Percentiles rank a stretch among this genome's conserved stretches.
Conservation (phyloP, 2,113 vertebrate genomes). For the Tragulus kanchil region DNA sequence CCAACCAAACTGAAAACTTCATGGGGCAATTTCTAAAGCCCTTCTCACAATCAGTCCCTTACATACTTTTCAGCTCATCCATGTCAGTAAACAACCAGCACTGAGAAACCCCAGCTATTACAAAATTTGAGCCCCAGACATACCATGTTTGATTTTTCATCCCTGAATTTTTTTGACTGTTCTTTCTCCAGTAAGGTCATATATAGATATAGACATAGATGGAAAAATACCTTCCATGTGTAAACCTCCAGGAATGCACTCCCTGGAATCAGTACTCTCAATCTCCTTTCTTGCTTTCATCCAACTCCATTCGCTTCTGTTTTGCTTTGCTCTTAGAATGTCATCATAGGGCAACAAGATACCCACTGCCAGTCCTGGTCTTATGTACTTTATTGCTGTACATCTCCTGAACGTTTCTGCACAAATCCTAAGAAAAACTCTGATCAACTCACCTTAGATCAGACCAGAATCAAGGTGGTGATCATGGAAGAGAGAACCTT, state of each 20-base stretch:
- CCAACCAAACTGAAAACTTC: not conserved
- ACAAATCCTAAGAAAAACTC: not conserved
- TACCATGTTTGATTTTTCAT: not conserved
- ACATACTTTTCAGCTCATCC: not conserved
- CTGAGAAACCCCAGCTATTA: not conserved
- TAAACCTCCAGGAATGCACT: not conserved
- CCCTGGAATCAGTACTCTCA: not conserved
- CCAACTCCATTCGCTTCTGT: not conserved
- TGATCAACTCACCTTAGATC: not conserved
- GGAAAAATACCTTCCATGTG: not conserved
- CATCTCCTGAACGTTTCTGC: not conserved
- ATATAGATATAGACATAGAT: not conserved
- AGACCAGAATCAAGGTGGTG: not conserved
- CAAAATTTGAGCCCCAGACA: not conserved
- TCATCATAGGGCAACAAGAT: not conserved
- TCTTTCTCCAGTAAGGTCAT: not conserved
- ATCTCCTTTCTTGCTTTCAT: not conserved
- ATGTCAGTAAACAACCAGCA: not conserved
- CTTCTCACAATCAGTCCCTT: not conserved
- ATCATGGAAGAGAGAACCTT: not conserved
- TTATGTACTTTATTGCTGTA: not conserved
- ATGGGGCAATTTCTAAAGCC: not conserved
- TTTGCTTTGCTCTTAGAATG: not conserved
- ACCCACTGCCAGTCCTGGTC: not conserved
- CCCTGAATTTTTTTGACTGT: not conserved